Base-by-base conservation (phyloP, 1,140 invertebrate species). In the Brachystomella parvula region DNA sequence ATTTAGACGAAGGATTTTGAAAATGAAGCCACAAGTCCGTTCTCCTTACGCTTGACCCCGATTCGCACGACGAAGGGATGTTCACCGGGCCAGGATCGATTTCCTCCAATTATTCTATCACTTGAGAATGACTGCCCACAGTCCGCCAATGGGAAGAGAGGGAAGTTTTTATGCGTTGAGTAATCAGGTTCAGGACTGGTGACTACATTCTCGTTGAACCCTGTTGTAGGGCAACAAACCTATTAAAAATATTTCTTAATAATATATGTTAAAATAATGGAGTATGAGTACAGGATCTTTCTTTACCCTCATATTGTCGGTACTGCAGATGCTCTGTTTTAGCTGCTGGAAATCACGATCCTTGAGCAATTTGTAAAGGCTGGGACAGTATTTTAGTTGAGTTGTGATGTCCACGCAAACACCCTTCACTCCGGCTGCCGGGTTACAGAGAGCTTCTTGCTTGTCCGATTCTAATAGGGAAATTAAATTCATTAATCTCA, bases 71-170 rank as follows among this genome's bases (percentile, higher is more conserved):
- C 64, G 62, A 66, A 71, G 21, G 69, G 66, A 56, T 53, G 60
- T 17, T 62, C 63, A 17, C 65, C 69, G 1, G 66, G 47, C 6
- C 17, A 3, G 33, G 53, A 62, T 19, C n/a, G 29, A 9, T 63
- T 47, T 19, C 69, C 69, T 3, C 66, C 69, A 21, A 71, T 59
- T 26, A 71, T 68, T 64, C 66, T 66, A 26, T 71, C 69, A 28
- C 28, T 17, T 0, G 47, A 47, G 32, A 58, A 64, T 9, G 60
- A 49, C 15, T 57, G 24, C 26, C 69, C 69, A 60, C 69, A 71
- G 1, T 67, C 47, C 1, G 32, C 56, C 17, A 30, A 26, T 28
- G 70, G 70, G 2, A 72, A 21, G 21, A 67, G 60, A 21, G 61
- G 28, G 49, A 72, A 72, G 61, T 65, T 69, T 12, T 44, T 21